Percentiles rank a stretch among this genome's conserved stretches.
phyloP scores from a whole-genome alignment of 2,797 vertebrate genomes.

The Melanotaenia pygmaea region DNA sequence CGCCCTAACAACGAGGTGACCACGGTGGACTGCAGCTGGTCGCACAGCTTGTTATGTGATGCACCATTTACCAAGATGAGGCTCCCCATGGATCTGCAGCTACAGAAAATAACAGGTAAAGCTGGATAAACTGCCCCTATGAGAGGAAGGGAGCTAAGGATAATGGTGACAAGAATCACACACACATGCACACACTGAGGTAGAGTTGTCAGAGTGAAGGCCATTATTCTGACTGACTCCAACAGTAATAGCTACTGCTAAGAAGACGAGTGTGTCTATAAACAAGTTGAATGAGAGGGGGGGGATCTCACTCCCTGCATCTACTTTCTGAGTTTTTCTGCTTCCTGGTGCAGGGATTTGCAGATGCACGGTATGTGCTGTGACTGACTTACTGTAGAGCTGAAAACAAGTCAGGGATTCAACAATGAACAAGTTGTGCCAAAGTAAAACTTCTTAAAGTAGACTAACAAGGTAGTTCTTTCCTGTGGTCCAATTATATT shows the following conservation, averaged over 20 bases:
- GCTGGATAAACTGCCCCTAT: conserved; percentile 25
- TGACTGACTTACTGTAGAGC: neutral
- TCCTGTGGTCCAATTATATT: neutral
- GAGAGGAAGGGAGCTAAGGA: conserved; percentile 44
- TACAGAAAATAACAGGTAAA: conserved; percentile 43
- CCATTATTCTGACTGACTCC: conserved; percentile 58
- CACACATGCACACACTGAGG: conserved; percentile 14
- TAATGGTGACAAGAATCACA: conserved; percentile 48
- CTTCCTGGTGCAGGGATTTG: conserved; percentile 27
- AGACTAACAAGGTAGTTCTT: neutral
- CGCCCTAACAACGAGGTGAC: conserved; percentile 14
- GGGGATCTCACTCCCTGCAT: neutral
- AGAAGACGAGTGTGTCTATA: conserved; percentile 38
- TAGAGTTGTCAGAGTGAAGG: conserved; percentile 49
- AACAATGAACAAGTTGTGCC: neutral
- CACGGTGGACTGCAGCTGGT: neutral
- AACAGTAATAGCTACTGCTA: conserved; percentile 47
- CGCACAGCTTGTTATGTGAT: conserved; percentile 44
- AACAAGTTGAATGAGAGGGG: conserved; percentile 32
- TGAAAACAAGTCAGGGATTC: neutral
- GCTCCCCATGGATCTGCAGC: conserved; percentile 40
- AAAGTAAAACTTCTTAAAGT: neutral
- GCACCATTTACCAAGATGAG: conserved; percentile 49
- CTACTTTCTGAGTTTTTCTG: neutral
- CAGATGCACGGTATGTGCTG: conserved; percentile 1